These are phyloP conservation scores for Leptinotarsa defecta DNA, from an alignment of 1,140 invertebrate genomes.

Conservation along the genomic window DNA sequence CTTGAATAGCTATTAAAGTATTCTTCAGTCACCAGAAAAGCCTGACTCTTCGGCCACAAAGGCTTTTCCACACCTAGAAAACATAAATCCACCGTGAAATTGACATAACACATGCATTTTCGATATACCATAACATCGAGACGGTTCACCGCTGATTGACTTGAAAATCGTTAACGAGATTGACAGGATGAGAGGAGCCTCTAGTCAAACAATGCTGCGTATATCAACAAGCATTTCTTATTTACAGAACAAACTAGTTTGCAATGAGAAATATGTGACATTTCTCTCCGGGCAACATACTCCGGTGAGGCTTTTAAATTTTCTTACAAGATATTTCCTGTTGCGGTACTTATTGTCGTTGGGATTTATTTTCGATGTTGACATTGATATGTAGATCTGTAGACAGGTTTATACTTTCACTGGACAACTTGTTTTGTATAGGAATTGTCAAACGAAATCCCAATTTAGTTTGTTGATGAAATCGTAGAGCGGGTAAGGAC, in stretches of 20 bases:
- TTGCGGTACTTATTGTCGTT: neutral
- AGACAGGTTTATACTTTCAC: too few relatives aligned
- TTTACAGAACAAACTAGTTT: neutral
- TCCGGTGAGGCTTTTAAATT: neutral
- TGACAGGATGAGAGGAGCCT: neutral
- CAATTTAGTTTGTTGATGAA: too few relatives aligned
- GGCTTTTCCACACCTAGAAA: too few relatives aligned
- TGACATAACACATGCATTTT: neutral
- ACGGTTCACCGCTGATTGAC: neutral
- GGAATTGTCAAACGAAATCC: too few relatives aligned
- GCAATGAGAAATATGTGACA: neutral
- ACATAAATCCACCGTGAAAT: neutral
- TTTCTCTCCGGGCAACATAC: neutral
- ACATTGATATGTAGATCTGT: too few relatives aligned
- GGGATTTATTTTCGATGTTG: too few relatives aligned
- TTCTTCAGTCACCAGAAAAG: too few relatives aligned
- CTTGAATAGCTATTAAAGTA: too few relatives aligned
- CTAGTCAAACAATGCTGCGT: neutral
- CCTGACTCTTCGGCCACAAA: too few relatives aligned
- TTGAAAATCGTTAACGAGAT: neutral
- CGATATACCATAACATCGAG: neutral
- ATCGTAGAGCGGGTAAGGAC: too few relatives aligned
- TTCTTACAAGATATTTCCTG: neutral
- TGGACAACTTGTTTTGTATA: too few relatives aligned
- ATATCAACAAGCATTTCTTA: neutral